A percentile compares a stretch with the other conserved stretches of the same genome.
Evolutionary conservation across 2,888 invertebrate species (phyloP).

Genomic region (Archaeoteleia sp.): DNA sequence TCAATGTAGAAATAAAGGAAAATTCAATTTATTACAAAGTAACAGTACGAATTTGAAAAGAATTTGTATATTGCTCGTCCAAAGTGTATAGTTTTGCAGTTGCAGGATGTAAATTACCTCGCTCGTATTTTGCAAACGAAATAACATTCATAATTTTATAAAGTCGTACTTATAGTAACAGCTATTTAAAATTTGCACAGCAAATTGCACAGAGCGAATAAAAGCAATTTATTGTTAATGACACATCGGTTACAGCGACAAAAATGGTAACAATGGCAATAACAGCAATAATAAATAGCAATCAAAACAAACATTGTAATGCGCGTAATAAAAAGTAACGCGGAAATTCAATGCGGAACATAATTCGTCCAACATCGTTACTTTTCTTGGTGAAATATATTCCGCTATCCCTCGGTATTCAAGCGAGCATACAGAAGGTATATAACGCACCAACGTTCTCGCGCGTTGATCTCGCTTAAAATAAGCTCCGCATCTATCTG

Average conservation of each 20-base stretch:
- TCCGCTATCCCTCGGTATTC: slow-evolving; percentile 15
- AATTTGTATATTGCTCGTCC: too few species aligned
- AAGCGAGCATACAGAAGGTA: slow-evolving; percentile 8
- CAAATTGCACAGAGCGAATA: too few species aligned
- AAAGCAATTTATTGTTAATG: too few species aligned
- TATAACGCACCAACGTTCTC: slow-evolving; percentile 11
- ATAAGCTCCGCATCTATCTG: slow-evolving; percentile 17
- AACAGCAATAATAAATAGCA: slow-evolving; percentile 1
- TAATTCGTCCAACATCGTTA: slow-evolving; percentile 16
- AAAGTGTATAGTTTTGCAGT: too few species aligned
- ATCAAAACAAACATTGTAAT: not conserved
- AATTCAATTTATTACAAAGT: too few species aligned
- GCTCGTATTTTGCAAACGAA: too few species aligned
- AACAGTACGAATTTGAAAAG: too few species aligned
- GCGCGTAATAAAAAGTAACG: slow-evolving; percentile 11
- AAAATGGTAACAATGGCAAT: slow-evolving; percentile 1
- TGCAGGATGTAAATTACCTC: too few species aligned
- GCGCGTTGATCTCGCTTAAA: slow-evolving; percentile 22
- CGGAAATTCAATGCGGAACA: slow-evolving; percentile 6
- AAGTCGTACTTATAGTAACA: too few species aligned
- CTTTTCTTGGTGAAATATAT: slow-evolving; percentile 16
- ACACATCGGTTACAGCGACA: not conserved
- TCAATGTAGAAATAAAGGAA: too few species aligned
- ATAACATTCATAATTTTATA: too few species aligned
- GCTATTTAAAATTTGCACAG: too few species aligned